Evolutionary conservation across 2,797 vertebrate genomes (phyloP).

Genomic region (Peromyscus aztecus): DNA sequence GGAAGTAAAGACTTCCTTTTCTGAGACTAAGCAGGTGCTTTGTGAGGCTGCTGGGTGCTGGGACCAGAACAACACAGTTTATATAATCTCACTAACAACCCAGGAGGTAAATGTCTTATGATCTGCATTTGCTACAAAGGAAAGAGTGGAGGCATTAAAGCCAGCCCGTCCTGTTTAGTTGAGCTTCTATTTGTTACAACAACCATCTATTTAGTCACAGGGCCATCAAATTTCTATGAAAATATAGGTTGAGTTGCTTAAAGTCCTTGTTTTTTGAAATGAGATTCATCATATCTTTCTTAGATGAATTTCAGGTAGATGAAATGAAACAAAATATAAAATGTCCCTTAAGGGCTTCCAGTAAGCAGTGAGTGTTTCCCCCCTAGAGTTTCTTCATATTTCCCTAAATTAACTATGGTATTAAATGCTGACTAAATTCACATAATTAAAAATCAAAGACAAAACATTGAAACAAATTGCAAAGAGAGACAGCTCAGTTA

Average conservation of each 20-base stretch:
- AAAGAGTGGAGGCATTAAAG: too few species aligned
- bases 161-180: not conserved
- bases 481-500: not conserved
- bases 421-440: conserved; percentile 27
- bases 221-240: not conserved
- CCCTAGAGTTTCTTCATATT: not conserved
- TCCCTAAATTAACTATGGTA: not conserved
- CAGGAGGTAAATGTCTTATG: not conserved
- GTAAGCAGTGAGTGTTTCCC: not conserved
- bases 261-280: not conserved
- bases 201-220: not conserved
- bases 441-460: conserved; percentile 16
- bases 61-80: not conserved
- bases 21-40: conserved; percentile 4
- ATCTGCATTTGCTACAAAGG: not conserved
- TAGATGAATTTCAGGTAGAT: not conserved
- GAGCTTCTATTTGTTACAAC: not conserved
- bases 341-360: not conserved
- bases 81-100: not conserved
- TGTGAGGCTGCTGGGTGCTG: not conserved
- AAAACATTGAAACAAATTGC: not conserved
- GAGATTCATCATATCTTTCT: not conserved
- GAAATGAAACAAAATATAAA: not conserved
- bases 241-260: not conserved
- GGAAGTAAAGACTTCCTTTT: not conserved